Percentiles rank a stretch among this genome's conserved stretches.
These are phyloP conservation scores for Pammene aurita DNA, from an alignment of 2,888 invertebrate species.

Conservation along the genomic window DNA sequence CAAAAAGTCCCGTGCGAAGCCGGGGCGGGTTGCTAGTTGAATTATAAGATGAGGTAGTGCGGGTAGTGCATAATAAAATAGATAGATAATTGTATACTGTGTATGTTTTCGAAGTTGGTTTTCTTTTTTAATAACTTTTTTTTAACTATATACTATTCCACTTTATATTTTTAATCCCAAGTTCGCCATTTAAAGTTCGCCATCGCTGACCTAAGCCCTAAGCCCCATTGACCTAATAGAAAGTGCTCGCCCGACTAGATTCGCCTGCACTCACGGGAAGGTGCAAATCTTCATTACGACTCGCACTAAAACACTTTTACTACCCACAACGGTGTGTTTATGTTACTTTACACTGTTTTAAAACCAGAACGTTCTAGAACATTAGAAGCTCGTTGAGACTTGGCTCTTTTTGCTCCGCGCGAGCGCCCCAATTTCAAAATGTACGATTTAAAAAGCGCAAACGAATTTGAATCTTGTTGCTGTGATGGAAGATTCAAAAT, in stretches of 20 bases:
- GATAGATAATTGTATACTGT: no score
- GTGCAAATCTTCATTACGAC: constrained; percentile 24
- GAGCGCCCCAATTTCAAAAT: constrained; percentile 20
- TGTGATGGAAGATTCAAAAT: not conserved
- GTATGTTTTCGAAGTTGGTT: no score
- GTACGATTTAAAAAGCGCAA: constrained; percentile 8
- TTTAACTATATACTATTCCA: no score
- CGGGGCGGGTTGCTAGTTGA: no score
- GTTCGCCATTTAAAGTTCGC: not conserved
- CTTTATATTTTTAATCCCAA: not conserved
- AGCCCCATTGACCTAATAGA: constrained; percentile 6
- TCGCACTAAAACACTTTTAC: constrained; percentile 27
- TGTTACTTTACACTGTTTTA: constrained; percentile 6
- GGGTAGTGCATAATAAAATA: no score
- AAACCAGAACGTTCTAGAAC: constrained; percentile 2
- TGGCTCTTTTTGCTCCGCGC: not conserved
- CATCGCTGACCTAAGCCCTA: not conserved
- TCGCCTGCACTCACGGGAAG: constrained; percentile 16
- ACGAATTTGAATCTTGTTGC: not conserved
- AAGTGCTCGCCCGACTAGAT: not conserved
- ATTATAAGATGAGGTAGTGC: no score
- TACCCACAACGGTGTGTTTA: constrained; percentile 14
- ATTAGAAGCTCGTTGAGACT: not conserved
- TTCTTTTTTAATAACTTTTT: no score
- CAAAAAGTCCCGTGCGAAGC: no score